Conservation (phyloP, 2,113 vertebrate species). For the Salvelinus fontinalis region DNA sequence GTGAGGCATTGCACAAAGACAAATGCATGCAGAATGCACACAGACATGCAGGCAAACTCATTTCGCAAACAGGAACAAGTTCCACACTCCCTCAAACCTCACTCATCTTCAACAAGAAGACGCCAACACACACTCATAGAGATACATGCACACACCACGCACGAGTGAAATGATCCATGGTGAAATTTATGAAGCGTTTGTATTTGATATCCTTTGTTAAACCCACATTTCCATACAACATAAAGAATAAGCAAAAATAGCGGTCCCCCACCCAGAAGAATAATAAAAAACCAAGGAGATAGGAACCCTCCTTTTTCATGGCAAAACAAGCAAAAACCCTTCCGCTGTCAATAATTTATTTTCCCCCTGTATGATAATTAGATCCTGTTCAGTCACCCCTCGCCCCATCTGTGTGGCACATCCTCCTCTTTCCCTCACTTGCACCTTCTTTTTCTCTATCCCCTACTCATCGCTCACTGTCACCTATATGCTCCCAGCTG, state of each 20-base stretch:
- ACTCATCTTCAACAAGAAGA: constrained; percentile 1
- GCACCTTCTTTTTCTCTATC: constrained; percentile 9
- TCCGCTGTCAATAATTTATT: constrained; percentile 1
- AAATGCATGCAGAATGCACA: background rate
- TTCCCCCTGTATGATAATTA: constrained; percentile 22
- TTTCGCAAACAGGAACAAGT: background rate
- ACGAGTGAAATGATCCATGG: background rate
- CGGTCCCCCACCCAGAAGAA: background rate
- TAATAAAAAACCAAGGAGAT: background rate
- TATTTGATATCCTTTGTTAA: background rate
- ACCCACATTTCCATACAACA: background rate
- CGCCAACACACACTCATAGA: background rate
- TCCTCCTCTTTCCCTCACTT: background rate
- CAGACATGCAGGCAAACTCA: background rate
- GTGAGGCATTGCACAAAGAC: no score
- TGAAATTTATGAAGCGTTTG: constrained; percentile 10
- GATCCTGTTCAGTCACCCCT: constrained; percentile 11
- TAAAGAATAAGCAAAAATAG: background rate
- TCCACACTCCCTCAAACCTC: background rate
- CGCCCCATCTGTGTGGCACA: constrained; percentile 17
- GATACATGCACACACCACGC: background rate
- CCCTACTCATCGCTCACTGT: constrained; percentile 48
- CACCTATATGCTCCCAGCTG: constrained; percentile 36
- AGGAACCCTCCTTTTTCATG: background rate
- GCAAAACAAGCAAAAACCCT: background rate